Conservation (phyloP, 1,140 invertebrate genomes). For the Drosophila nigromelanica region DNA sequence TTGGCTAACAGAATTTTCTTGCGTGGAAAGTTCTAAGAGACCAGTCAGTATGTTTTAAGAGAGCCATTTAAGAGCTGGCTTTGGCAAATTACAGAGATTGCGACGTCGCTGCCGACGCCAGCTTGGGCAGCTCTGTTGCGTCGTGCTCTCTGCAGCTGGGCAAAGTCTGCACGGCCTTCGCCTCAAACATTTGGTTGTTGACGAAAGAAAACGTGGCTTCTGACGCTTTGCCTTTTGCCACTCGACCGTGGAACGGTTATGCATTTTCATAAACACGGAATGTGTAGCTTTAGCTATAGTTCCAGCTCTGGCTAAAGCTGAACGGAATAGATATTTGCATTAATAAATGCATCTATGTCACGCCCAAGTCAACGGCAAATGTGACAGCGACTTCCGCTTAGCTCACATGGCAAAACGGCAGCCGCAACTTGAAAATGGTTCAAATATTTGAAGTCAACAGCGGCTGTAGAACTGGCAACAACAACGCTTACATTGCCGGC, state of each 20-base stretch:
- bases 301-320: slow-evolving; percentile 33
- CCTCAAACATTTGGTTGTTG: slow-evolving; percentile 42
- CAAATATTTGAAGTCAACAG: slow-evolving; percentile 58
- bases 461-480: slow-evolving; percentile 20
- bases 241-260: slow-evolving; percentile 54
- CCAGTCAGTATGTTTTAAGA: neutral
- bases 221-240: slow-evolving; percentile 18
- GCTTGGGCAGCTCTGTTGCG: slow-evolving; percentile 14
- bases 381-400: slow-evolving; percentile 57
- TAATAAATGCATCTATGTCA: slow-evolving; percentile 81
- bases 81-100: neutral
- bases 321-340: slow-evolving; percentile 72
- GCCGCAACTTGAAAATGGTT: slow-evolving; percentile 56
- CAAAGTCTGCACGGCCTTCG: slow-evolving; percentile 39
- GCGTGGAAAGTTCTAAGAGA: slow-evolving; percentile 41
- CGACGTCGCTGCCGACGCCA: neutral
- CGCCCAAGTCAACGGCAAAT: slow-evolving; percentile 66
- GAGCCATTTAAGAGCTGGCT: slow-evolving; percentile 33
- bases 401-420: slow-evolving; percentile 29
- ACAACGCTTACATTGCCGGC: slow-evolving; percentile 48
- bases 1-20: slow-evolving; percentile 25
- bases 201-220: slow-evolving; percentile 42
- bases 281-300: slow-evolving; percentile 24
- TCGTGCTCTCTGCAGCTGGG: neutral
- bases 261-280: slow-evolving; percentile 70